Evolutionary conservation across 2,113 vertebrate species (phyloP).

Genomic region (Arvicanthis niloticus): DNA sequence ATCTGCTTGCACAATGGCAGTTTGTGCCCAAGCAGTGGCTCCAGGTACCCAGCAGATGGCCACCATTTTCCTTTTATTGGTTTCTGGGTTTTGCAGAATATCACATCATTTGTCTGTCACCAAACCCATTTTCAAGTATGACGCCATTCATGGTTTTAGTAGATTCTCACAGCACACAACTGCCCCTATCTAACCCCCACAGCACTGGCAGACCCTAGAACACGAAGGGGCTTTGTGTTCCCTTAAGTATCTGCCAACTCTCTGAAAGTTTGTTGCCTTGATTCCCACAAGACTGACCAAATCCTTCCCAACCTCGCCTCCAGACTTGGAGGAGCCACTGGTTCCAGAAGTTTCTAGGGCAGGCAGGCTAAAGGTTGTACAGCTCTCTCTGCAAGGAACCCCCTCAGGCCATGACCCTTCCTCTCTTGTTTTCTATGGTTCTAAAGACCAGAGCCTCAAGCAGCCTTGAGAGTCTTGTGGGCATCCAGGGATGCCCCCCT

Average conservation of each 20-base stretch:
- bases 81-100: background rate
- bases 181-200: background rate
- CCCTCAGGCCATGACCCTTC: too few species aligned
- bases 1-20: background rate
- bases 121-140: background rate
- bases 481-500: background rate
- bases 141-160: background rate
- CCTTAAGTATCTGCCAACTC: background rate
- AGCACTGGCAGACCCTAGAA: background rate
- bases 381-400: background rate
- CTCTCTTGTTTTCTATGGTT: background rate
- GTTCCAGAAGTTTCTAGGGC: background rate
- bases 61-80: background rate
- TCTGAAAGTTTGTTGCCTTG: background rate
- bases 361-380: background rate
- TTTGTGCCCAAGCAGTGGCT: background rate
- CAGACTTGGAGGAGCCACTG: background rate
- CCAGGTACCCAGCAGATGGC: fast-evolving
- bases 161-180: fast-evolving
- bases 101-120: background rate
- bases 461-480: fast-evolving
- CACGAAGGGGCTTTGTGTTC: background rate
- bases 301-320: background rate
- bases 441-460: background rate
- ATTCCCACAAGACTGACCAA: background rate